Percentiles rank a stretch among this genome's conserved stretches.
These are phyloP conservation scores for Bombus polaris DNA, from an alignment of 1,140 invertebrate genomes.

Conservation along the genomic window DNA sequence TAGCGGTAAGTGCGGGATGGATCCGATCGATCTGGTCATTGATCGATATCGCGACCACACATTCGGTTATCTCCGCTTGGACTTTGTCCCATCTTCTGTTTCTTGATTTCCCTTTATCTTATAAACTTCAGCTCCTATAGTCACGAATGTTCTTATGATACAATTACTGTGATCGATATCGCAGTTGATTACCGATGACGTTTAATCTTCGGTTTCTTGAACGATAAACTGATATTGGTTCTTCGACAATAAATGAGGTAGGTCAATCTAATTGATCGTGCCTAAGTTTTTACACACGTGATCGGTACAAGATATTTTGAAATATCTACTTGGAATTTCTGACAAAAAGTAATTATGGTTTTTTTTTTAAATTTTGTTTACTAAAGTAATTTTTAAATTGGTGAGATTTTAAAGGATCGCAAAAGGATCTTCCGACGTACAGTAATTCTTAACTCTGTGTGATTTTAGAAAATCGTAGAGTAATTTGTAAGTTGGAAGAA, in stretches of 20 bases:
- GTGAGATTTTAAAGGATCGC: background rate
- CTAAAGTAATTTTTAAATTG: background rate
- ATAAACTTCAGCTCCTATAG: background rate
- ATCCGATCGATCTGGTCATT: slow-evolving; percentile 57
- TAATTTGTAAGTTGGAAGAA: no score
- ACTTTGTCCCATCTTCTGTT: slow-evolving; percentile 32
- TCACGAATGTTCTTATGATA: background rate
- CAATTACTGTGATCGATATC: slow-evolving; percentile 11
- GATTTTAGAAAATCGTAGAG: background rate
- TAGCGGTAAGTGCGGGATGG: slow-evolving; percentile 29
- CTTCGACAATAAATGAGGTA: background rate
- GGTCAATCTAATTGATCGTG: background rate
- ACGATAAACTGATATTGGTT: background rate
- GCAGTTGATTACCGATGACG: background rate
- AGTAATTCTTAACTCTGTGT: background rate
- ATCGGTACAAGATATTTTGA: background rate
- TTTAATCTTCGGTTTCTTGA: background rate
- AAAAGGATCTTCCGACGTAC: background rate
- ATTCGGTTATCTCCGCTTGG: slow-evolving; percentile 16
- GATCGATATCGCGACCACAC: slow-evolving; percentile 44
- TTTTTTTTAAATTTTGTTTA: no score
- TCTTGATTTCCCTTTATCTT: slow-evolving; percentile 39
- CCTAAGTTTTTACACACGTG: background rate
- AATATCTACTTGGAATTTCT: background rate
- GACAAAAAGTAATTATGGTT: no score